These are phyloP conservation scores for Noctilio leporinus DNA, from an alignment of 2,113 vertebrate genomes.

Conservation along the genomic window DNA sequence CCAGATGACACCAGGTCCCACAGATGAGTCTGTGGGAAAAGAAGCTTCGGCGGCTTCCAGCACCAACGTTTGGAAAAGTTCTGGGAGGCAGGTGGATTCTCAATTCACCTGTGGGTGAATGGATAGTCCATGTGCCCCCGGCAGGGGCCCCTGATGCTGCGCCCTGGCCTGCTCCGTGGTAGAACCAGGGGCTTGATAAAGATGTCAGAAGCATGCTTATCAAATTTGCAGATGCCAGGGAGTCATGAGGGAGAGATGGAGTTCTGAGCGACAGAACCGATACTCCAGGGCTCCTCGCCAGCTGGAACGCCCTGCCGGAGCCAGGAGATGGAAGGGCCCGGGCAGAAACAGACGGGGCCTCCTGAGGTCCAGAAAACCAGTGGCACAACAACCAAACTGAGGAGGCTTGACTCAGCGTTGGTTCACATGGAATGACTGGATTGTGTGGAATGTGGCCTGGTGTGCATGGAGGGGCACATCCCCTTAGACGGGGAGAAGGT, in stretches of 20 bases:
- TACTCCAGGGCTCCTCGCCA: not conserved
- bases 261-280: conserved; percentile 15
- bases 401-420: not conserved
- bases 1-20: not conserved
- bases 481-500: rapidly evolving
- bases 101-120: not conserved
- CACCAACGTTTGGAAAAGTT: not conserved
- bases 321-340: not conserved
- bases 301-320: not conserved
- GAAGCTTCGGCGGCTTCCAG: not conserved
- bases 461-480: rapidly evolving
- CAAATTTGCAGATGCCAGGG: conserved; percentile 14
- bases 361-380: not conserved
- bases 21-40: rapidly evolving
- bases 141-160: not conserved
- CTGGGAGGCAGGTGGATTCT: not conserved
- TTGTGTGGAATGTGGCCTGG: not conserved
- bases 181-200: conserved; percentile 4
- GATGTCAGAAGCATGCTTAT: not conserved
- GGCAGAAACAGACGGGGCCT: rapidly evolving
- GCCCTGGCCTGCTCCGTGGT: not conserved
- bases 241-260: conserved; percentile 11
- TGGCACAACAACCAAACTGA: not conserved
- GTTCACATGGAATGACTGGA: not conserved
- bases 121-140: rapidly evolving